Base-by-base conservation (phyloP, 2,888 invertebrate species). In the Rotaria magnacalcarata region DNA sequence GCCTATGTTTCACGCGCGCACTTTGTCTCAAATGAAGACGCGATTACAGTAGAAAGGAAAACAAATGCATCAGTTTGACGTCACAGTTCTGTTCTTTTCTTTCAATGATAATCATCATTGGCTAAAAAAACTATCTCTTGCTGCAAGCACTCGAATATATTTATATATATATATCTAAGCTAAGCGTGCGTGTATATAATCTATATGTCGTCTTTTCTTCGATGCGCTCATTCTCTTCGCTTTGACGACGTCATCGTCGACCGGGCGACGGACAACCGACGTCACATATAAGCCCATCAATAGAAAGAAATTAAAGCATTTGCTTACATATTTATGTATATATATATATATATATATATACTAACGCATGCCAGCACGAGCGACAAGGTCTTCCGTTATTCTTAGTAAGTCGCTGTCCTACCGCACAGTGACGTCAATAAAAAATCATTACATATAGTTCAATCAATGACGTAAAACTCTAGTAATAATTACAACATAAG, bases 61-160 rank as follows among this genome's bases (percentile, higher is more conserved):
- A 67, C 67, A n/a, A 67, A 67, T 67, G 67, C 67, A 67, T 27
- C 27, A 34, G 67, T 67, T 67, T 67, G 67, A 67, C 67, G 67
- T 67, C 67, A 67, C 34, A 67, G 67, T 67, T 67, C 67, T 67
- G 67, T 67, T 67, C 67, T 67, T 27, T 67, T 67, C 67, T 67
- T 67, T 16, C 67, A 67, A 67, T 67, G 67, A 67, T 67, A 34
- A 67, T 67, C n/a, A 67, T 67, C n/a, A 67, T 67, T 67, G 67
- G 67, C 67, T 67, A 67, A 67, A 67, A 60, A 67, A 67, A 27
- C 34, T 67, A 27, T 67, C 67, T 67, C 67, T 67, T 67, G 27
- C 27, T 67, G 27, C 67, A 34, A 67, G 34, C 14, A 67, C 14
- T 67, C 67, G 67, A 67, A 67, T 67, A 67, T 34, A 67, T 34